These are phyloP conservation scores for Sisyra nigra DNA, from an alignment of 2,888 invertebrate species.

Conservation along the genomic window DNA sequence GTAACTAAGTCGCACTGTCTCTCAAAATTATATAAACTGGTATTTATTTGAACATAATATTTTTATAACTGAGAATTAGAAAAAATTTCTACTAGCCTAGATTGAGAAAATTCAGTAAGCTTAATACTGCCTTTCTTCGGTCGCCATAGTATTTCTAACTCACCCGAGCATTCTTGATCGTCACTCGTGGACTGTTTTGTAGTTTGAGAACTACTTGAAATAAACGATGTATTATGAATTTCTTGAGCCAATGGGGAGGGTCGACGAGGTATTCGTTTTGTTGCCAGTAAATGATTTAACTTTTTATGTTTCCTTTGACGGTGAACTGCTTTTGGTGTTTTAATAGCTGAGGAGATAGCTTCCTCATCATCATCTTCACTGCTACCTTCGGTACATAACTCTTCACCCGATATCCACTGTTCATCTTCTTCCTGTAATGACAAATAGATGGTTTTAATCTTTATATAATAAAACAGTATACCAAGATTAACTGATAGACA, in stretches of 20 bases:
- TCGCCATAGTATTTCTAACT: conserved; percentile 18
- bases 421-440: conserved; percentile 26
- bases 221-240: conserved; percentile 3
- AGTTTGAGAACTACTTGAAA: background rate
- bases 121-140: conserved; percentile 27
- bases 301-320: conserved; percentile 1
- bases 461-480: too few relatives aligned
- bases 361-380: conserved; percentile 25
- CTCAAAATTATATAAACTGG: too few relatives aligned
- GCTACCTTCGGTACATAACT: conserved; percentile 29
- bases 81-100: too few relatives aligned
- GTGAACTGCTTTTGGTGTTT: background rate
- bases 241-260: conserved; percentile 3
- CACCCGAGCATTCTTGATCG: conserved; percentile 7
- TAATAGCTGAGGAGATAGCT: background rate
- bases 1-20: too few relatives aligned
- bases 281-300: background rate
- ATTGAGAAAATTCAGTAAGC: conserved; percentile 15
- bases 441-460: too few relatives aligned
- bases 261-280: background rate
- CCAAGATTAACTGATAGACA: too few relatives aligned
- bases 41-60: too few relatives aligned
- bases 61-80: too few relatives aligned
- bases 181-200: conserved; percentile 5
- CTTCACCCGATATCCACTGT: conserved; percentile 31